Conservation (phyloP, 2,888 invertebrate genomes). For the Caenorhabditis drosophilae region DNA sequence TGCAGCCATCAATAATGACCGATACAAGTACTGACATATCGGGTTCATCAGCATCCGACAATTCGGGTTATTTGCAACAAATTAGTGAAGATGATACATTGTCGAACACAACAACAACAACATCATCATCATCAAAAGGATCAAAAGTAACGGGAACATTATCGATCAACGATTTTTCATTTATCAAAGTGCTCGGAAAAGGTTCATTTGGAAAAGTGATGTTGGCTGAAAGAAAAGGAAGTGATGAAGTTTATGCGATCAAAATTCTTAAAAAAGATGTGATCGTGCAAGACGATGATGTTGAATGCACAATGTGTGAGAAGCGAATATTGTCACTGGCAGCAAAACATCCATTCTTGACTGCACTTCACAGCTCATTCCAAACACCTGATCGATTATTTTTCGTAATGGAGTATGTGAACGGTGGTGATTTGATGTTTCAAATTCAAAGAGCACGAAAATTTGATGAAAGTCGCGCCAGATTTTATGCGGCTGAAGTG, state of each 20-base stretch:
- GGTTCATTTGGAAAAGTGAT: conserved; percentile 90
- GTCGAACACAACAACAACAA: conserved; percentile 10
- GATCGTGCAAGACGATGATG: conserved; percentile 96
- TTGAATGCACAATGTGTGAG: conserved; percentile 99
- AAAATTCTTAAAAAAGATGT: conserved; percentile 99
- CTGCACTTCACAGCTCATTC: conserved; percentile 98
- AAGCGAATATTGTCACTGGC: conserved; percentile 82
- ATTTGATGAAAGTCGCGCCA: conserved; percentile 91
- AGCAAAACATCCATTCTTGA: conserved; percentile 95
- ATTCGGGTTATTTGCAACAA: conserved; percentile 36
- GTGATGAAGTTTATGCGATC: conserved; percentile 96
- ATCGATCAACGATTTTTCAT: conserved; percentile 82
- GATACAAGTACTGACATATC: conserved; percentile 51
- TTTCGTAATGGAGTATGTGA: conserved; percentile 99
- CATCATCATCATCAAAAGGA: too few relatives aligned
- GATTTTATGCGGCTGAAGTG: conserved; percentile 96
- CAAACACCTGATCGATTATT: conserved; percentile 98
- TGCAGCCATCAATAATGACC: conserved; percentile 55
- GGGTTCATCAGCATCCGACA: conserved; percentile 26
- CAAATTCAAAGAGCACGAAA: conserved; percentile 97
- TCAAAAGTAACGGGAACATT: conserved; percentile 34
- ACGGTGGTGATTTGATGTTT: conserved; percentile 82
- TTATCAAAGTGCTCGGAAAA: conserved; percentile 97
- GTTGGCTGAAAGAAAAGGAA: conserved; percentile 94
- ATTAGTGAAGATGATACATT: conserved; percentile 33